Evolutionary conservation across 1,140 invertebrate genomes (phyloP), one percentile per base, ranked within the genome.

Genomic region (Archivesica marissinica): DNA sequence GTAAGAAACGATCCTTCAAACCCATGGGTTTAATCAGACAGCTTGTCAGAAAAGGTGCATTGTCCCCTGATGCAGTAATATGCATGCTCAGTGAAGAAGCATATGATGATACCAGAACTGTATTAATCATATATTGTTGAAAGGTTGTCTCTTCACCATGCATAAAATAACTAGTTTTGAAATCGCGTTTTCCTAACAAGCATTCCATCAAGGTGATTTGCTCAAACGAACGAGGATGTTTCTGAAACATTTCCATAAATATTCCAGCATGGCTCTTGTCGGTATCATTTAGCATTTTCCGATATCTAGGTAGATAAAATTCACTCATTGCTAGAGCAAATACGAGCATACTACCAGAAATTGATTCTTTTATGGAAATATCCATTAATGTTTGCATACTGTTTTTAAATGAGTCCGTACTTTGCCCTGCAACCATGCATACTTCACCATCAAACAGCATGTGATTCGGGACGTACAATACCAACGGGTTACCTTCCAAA

Each of bases 241-340:
- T 28, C 0, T 44, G 0, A 15, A 39, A 33, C 25, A 41, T 1
- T 2, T 54, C 33, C 33, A 39, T 7, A 28, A 70, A 54, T 39
- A 39, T 1, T 25, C 23, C 4, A 9, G 44, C 79, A 35, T 11
- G 6, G 3, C 11, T 54, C 23, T 17, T 82, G 2, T 15, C 38
- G 25, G n/a, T 72, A 50, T 74, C 79, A 64, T 64, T 15, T 23
- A 64, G 28, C 35, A 56, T 39, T 25, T 35, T 28, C 44, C 35
- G n/a, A 30, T 74, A 59, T 52, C 23, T 52, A 28, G 47, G 23
- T 15, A 70, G 11, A 39, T 44, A 72, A 28, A 25, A 82, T 59
- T 61, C 50, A 11, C 54, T 72, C 64, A 74, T 50, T 38, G 50
- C 25, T 7, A 59, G n/a, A n/a, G 66, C n/a, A 56, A 15, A 72